Conservation (phyloP, 1,140 invertebrate genomes). For the Spodoptera frugiperda region DNA sequence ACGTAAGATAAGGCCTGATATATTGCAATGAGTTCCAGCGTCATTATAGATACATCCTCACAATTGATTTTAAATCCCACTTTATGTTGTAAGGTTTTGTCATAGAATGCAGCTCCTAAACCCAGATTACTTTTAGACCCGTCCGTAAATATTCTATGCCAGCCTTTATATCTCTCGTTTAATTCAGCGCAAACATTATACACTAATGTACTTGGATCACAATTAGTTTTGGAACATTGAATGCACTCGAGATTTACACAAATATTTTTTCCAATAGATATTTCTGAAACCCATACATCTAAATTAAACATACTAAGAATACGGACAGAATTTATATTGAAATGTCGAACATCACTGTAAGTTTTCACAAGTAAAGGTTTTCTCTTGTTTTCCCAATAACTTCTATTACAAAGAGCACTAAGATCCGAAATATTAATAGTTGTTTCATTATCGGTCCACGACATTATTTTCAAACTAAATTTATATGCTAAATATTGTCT, state of each 20-base stretch:
- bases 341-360: background rate
- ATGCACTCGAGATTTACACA: background rate
- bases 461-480: background rate
- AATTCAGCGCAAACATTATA: background rate
- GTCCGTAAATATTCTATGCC: constrained; percentile 1
- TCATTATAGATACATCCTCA: constrained; percentile 12
- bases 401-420: background rate
- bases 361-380: background rate
- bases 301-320: background rate
- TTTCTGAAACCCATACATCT: background rate
- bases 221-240: background rate
- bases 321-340: too few species aligned
- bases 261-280: background rate
- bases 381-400: constrained; percentile 8
- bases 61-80: constrained; percentile 11
- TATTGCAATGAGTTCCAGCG: background rate
- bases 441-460: background rate
- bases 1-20: constrained; percentile 24
- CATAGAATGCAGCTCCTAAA: background rate
- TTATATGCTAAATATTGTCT: constrained; percentile 36
- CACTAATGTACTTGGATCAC: background rate
- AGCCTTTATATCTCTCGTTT: background rate
- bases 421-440: background rate
- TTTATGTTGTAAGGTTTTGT: background rate
- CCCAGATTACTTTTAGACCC: background rate